Conservation (phyloP, 2,888 invertebrate species). For the Siphlonurus alternatus region DNA sequence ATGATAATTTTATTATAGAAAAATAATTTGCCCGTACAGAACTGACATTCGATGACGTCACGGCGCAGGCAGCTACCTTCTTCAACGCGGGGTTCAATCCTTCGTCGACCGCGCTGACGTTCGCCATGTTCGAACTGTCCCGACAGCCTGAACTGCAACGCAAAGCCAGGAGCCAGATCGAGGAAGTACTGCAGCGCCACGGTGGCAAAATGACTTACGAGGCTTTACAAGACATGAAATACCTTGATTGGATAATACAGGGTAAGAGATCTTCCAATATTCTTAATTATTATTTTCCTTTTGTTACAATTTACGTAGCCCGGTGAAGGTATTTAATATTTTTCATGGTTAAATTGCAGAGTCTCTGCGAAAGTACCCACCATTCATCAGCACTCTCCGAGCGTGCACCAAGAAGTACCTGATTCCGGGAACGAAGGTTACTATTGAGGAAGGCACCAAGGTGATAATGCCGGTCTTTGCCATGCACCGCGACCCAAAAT, state of each 20-base stretch:
- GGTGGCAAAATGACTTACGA: slow-evolving; percentile 6
- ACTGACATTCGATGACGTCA: slow-evolving; percentile 23
- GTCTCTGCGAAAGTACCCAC: slow-evolving; percentile 25
- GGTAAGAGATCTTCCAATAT: no score
- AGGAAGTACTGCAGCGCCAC: no score
- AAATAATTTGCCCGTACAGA: no score
- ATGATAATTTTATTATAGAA: no score
- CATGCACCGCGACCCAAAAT: not conserved
- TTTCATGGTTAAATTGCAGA: no score
- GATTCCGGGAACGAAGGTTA: slow-evolving; percentile 13
- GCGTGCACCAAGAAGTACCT: slow-evolving; percentile 22
- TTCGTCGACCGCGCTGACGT: not conserved
- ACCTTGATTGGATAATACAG: slow-evolving; percentile 5
- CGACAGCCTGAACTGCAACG: not conserved
- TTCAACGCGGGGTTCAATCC: slow-evolving; percentile 17
- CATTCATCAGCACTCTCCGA: slow-evolving; percentile 22
- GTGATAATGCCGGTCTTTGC: not conserved
- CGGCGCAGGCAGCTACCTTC: slow-evolving; percentile 29
- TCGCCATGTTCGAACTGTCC: not conserved
- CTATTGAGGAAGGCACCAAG: not conserved
- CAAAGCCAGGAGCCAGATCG: not conserved
- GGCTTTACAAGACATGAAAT: slow-evolving; percentile 5
- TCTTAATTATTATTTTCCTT: no score
- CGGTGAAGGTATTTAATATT: no score
- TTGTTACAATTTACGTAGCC: no score